phyloP scores from a whole-genome alignment of 23 tunicate genomes.

The Oikopleura dioica region DNA sequence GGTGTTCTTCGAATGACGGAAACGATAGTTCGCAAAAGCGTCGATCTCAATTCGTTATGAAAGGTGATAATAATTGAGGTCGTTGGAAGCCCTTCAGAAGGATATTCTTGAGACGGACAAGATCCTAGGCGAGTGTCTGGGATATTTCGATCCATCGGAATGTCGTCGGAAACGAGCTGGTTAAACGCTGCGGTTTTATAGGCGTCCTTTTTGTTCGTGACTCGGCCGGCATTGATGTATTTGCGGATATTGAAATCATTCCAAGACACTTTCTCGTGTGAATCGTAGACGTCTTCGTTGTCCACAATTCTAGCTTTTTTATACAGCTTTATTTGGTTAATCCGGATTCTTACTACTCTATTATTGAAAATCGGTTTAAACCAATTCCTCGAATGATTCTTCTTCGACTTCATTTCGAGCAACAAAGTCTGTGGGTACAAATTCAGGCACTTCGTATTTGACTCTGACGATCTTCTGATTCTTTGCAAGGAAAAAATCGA shows the following conservation, averaged over 20 bases:
- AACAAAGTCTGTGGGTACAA: too few relatives aligned
- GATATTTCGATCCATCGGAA: background rate
- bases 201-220: background rate
- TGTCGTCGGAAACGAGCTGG: background rate
- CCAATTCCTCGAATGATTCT: too few relatives aligned
- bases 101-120: background rate
- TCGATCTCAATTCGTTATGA: constrained; percentile 7
- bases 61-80: too few relatives aligned
- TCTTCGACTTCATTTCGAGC: too few relatives aligned
- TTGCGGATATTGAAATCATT: background rate
- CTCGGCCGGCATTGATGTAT: background rate
- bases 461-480: too few relatives aligned
- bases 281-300: background rate
- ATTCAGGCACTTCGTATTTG: too few relatives aligned
- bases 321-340: too few relatives aligned
- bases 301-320: constrained; percentile 8
- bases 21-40: background rate
- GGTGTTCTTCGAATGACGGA: background rate
- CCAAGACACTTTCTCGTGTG: background rate
- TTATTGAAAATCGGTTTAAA: too few relatives aligned
- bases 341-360: too few relatives aligned
- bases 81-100: background rate
- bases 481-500: too few relatives aligned
- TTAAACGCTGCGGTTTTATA: background rate
- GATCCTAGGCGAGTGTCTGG: background rate